Conservation (phyloP, 2,797 vertebrate genomes). For the Galago senegalensis region DNA sequence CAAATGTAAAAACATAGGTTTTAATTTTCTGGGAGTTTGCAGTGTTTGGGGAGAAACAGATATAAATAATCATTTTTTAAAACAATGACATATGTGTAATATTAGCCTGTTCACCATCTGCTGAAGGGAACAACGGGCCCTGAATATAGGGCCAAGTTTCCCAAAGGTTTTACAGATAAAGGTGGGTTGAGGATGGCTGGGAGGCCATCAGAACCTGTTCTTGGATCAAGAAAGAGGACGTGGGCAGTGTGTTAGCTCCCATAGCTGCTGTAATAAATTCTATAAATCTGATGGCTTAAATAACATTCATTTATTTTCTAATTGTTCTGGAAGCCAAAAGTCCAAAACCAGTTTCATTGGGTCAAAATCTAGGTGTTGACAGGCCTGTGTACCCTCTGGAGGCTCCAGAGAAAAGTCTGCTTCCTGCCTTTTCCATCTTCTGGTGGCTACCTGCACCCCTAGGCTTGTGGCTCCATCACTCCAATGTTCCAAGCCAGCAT, state of each 20-base stretch:
- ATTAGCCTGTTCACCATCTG: background rate
- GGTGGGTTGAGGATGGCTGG: background rate
- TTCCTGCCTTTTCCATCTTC: background rate
- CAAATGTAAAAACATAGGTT: background rate
- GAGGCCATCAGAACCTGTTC: background rate
- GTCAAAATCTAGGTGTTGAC: background rate
- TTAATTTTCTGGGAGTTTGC: background rate
- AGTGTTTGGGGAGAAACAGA: background rate
- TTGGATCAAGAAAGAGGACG: background rate
- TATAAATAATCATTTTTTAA: constrained; percentile 29
- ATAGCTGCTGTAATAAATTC: background rate
- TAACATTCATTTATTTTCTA: background rate
- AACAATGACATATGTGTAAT: constrained; percentile 10
- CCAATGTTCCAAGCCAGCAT: background rate
- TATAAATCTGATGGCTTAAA: background rate
- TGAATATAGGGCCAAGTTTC: background rate
- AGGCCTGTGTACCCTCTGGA: background rate
- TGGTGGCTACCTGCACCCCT: background rate
- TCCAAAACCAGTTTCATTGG: background rate
- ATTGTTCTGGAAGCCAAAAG: constrained; percentile 14
- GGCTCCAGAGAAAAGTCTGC: background rate
- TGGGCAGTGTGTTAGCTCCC: background rate
- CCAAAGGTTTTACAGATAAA: background rate
- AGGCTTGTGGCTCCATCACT: no score
- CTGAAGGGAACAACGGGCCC: background rate